These are phyloP conservation scores for Campoplex capitator DNA, from an alignment of 2,888 invertebrate species.

Conservation along the genomic window DNA sequence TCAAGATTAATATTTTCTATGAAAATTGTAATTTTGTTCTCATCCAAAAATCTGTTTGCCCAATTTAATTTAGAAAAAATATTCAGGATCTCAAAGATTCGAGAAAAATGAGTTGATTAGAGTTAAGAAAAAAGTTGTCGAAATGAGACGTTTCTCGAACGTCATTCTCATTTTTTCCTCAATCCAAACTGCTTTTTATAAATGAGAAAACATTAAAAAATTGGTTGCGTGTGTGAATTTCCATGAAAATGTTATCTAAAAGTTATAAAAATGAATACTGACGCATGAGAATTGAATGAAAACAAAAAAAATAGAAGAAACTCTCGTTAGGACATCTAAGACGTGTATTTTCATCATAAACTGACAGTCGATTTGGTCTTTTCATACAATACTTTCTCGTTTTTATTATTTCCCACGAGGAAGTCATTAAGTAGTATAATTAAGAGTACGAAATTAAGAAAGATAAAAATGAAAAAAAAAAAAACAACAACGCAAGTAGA, in stretches of 20 bases:
- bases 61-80: too few species aligned
- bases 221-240: neutral
- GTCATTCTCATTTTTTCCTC: too few species aligned
- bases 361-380: slow-evolving; percentile 31
- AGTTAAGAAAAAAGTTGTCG: too few species aligned
- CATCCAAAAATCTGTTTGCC: too few species aligned
- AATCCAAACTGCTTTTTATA: too few species aligned
- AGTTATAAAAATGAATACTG: neutral
- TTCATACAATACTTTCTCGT: slow-evolving; percentile 29
- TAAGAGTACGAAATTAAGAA: neutral
- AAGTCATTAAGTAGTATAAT: neutral
- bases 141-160: too few species aligned
- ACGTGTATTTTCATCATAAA: slow-evolving; percentile 31
- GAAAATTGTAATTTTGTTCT: too few species aligned
- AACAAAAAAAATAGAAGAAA: neutral
- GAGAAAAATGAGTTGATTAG: too few species aligned
- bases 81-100: too few species aligned
- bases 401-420: neutral
- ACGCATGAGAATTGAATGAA: neutral
- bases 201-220: too few species aligned
- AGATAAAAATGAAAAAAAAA: neutral
- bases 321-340: slow-evolving; percentile 23
- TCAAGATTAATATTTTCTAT: too few species aligned
- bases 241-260: neutral
- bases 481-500: neutral